Base-by-base conservation (phyloP, 1,140 invertebrate genomes). In the Proctacanthus coquilletti region DNA sequence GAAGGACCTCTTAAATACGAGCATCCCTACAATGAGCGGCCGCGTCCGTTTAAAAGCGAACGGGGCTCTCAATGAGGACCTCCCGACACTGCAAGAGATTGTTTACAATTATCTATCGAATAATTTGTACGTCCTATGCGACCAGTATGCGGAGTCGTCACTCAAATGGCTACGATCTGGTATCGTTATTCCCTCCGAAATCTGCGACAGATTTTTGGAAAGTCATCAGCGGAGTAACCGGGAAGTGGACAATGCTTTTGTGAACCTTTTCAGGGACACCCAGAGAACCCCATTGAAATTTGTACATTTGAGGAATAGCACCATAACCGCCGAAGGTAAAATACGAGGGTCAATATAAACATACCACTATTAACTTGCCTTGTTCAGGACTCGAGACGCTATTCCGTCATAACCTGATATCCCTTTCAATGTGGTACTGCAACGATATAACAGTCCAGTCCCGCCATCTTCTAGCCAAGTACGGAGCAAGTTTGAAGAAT, bases 361-460 rank as follows among this genome's bases (percentile, higher is more conserved):
- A 21, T 9, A 36, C 43, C 36, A 14, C 38, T 10, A 49, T 51
- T 53, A 13, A 38, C 50, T 15, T 8, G 5, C 23, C 8, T 25
- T 25, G 23, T 36, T 17, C 21, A 58, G 55, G 55, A 29, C 59
- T 89, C 4, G 56, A 67, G 36, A 69, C 70, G 13, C 52, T 92
- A 18, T 61, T 79, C 48, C 64, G 62, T 13, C 85, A 91, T 53
- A 70, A 77, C 38, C 63, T 85, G 18, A 60, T 69, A 8, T 75
- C 80, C 41, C 56, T 92, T 30, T 77, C 84, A 42, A 63, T 91
- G 38, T 68, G 70, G 25, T 72, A 83, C 43, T 86, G 83, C 53
- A 61, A 64, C 29, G 66, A 69, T 33, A 53, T 87, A n/a, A 74
- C 74, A 0, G 57, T 66, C 34, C 51, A 60, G 3, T 69, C 71